Conservation (phyloP, 2,797 vertebrate species). For the Sardinella longiceps region DNA sequence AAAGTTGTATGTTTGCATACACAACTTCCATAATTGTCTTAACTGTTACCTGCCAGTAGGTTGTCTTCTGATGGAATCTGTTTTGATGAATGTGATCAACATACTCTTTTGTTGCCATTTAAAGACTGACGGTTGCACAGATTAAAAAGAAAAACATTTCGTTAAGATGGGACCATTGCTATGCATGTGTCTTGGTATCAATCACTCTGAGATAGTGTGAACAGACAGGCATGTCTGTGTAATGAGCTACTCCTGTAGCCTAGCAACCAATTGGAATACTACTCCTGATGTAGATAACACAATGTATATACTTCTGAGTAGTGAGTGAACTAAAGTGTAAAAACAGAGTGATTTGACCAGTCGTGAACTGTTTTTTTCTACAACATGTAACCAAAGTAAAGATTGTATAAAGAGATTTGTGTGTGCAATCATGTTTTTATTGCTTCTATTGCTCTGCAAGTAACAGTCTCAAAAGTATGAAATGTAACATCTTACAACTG, state of each 20-base stretch:
- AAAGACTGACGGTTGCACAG: slow-evolving; percentile 12
- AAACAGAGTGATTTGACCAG: slow-evolving; percentile 68
- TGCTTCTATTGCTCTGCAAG: background rate
- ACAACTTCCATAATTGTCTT: background rate
- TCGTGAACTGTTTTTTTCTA: slow-evolving; percentile 78
- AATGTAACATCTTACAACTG: background rate
- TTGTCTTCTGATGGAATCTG: background rate
- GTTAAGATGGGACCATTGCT: slow-evolving; percentile 49
- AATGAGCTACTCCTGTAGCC: background rate
- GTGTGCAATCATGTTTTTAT: background rate
- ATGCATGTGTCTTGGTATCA: slow-evolving; percentile 32
- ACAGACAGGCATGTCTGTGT: background rate
- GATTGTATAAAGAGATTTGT: slow-evolving; percentile 64
- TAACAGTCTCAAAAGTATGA: background rate
- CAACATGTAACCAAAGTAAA: slow-evolving; percentile 82
- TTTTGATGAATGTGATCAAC: background rate
- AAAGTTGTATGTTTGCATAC: background rate
- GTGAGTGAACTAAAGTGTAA: slow-evolving; percentile 69
- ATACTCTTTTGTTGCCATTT: slow-evolving; percentile 15
- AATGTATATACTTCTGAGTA: slow-evolving; percentile 65
- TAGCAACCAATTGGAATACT: slow-evolving; percentile 57
- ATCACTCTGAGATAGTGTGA: background rate
- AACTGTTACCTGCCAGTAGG: background rate
- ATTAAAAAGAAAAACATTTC: slow-evolving; percentile 28
- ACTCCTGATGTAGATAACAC: slow-evolving; percentile 35